These are phyloP conservation scores for Myodes glareolus DNA, from an alignment of 2,113 vertebrate genomes.

Conservation along the genomic window DNA sequence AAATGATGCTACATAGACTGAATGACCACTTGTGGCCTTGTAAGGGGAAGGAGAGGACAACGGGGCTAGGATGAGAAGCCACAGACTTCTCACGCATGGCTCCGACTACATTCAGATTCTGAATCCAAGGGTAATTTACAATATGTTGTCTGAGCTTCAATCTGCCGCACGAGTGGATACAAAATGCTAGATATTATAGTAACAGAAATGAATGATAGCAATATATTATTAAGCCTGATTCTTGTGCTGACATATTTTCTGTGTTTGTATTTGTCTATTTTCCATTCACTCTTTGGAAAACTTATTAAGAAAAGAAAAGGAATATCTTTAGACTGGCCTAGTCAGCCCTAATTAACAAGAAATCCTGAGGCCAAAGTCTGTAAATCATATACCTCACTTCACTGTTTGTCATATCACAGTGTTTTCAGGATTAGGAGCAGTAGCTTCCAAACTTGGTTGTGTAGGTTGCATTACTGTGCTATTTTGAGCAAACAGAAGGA, in stretches of 20 bases:
- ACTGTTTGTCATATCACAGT: slow-evolving; percentile 39
- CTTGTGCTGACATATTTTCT: slow-evolving; percentile 22
- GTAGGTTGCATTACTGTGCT: slow-evolving; percentile 4
- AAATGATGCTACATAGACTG: neutral
- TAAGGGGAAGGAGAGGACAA: neutral
- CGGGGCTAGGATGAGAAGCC: neutral
- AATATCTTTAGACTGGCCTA: neutral
- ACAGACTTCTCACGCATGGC: neutral
- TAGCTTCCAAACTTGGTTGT: slow-evolving; percentile 6
- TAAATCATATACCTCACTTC: slow-evolving; percentile 18
- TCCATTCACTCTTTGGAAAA: neutral
- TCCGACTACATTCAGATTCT: slow-evolving; percentile 36
- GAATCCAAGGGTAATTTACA: slow-evolving; percentile 16
- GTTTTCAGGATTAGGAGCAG: neutral
- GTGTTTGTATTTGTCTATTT: neutral
- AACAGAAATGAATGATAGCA: neutral
- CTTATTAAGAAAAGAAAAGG: slow-evolving; percentile 47
- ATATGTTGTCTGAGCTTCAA: slow-evolving; percentile 17
- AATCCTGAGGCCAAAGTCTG: neutral
- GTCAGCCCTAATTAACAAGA: slow-evolving; percentile 4
- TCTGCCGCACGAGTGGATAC: neutral
- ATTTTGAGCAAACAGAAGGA: slow-evolving; percentile 31
- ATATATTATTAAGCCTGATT: slow-evolving; percentile 18
- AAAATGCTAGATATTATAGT: neutral
- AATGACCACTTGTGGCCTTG: neutral